These are phyloP conservation scores for Chaetops frenatus DNA, from an alignment of 2,113 vertebrate genomes.

Conservation along the genomic window DNA sequence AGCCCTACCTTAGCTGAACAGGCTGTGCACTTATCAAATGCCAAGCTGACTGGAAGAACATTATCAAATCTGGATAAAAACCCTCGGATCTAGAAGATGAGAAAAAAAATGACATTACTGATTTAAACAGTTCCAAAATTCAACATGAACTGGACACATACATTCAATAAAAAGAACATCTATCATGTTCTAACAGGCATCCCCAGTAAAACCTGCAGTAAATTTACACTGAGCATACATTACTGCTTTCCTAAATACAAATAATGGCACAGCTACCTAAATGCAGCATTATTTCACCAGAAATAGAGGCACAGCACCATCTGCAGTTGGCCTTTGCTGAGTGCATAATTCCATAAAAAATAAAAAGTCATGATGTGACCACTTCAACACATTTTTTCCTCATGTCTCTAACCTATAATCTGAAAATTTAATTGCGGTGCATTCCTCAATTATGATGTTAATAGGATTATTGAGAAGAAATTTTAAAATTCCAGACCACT, in stretches of 20 bases:
- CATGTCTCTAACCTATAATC: not conserved
- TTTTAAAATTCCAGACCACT: not conserved
- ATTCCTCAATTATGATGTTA: not conserved
- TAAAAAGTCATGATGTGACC: not conserved
- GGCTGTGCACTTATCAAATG: constrained; percentile 98
- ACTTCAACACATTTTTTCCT: not conserved
- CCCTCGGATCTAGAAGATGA: constrained; percentile 85
- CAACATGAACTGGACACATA: not conserved
- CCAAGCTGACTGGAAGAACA: constrained; percentile 95
- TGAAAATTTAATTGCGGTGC: not conserved
- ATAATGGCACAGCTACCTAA: not conserved
- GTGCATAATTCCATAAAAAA: not conserved
- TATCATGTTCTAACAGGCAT: not conserved
- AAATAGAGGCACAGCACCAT: constrained; percentile 58
- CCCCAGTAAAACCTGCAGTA: not conserved
- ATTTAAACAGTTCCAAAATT: not conserved
- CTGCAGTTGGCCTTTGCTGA: constrained; percentile 42
- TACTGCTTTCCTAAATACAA: not conserved
- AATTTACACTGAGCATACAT: not conserved
- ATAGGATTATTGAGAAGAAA: rapidly evolving
- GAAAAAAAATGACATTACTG: not conserved
- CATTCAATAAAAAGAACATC: not conserved
- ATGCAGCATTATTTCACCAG: not conserved
- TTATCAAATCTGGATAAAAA: constrained; percentile 98
- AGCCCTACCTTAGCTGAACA: constrained; percentile 89